Base-by-base conservation (phyloP, 2,888 invertebrate genomes). In the Drosophila putrida region DNA sequence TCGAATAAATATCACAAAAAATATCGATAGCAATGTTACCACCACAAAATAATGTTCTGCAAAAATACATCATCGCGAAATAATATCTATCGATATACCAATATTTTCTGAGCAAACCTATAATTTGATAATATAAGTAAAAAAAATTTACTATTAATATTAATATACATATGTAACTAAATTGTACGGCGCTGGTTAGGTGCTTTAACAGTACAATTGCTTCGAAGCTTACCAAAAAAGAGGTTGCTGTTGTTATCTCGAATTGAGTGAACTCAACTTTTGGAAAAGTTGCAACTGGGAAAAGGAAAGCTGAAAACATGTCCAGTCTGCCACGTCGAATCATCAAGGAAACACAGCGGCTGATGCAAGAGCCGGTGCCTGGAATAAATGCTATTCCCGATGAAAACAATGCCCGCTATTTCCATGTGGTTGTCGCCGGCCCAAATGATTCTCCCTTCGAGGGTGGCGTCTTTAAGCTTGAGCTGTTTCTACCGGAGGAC, bases 401-500 rank as follows among this genome's bases (percentile, higher is more conserved):
- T 93, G 98, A 98, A 88, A 95, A 94, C 78, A 98, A 98, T 93
- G 98, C 98, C 81, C 95, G 98, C 93, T 98, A 98, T 94, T 99
- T 99, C 93, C 98, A 99, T 93, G 98, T 99, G 75, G 96, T 97
- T 91, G 98, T 99, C 86, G 96, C 96, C 76, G 97, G 97, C 78
- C 97, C 97, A 41, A 97, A 97, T 92, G 97, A 96, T 93, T 98
- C 98, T 71, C 98, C 99, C 13, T 99, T 99, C 93, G 98, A 99
- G 94, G 98, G 98, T 90, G 99, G 99, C 87, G 94, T 97, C 78
- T 98, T 98, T 94, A 98, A 98, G 94, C 94, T 99, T 93, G 99
- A 99, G 94, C 94, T 99, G 91, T 99, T 99, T 94, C 94, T 99
- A 91, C 99, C 99, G 67, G 98, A 99, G 94, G 98, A 99, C 93